These are phyloP conservation scores for Melikaiella ostensackeni DNA, from an alignment of 2,888 invertebrate species.

Conservation along the genomic window DNA sequence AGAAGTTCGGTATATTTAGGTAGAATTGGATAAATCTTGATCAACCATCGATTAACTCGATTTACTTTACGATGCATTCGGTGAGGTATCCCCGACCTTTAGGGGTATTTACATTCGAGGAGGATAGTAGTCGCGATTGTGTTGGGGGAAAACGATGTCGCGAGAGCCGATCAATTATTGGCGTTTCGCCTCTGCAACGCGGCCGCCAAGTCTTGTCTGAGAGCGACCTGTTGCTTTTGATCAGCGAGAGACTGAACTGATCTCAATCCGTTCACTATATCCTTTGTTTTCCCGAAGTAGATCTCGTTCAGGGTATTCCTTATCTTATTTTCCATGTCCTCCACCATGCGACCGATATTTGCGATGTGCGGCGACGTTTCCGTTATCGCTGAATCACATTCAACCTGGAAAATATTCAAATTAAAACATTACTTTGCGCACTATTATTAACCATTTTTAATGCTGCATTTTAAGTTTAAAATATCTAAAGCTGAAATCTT, in stretches of 20 bases:
- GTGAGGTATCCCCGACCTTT: conserved; percentile 1
- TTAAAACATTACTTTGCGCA: background rate
- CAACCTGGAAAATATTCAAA: conserved; percentile 82
- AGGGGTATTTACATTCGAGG: conserved; percentile 39
- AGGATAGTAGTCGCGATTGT: conserved; percentile 36
- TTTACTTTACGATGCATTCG: conserved; percentile 19
- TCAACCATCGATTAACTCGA: background rate
- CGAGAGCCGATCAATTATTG: conserved; percentile 77
- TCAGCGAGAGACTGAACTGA: conserved; percentile 91
- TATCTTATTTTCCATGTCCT: conserved; percentile 99
- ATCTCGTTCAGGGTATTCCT: conserved; percentile 98
- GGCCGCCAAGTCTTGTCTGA: conserved; percentile 91
- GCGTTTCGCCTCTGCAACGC: conserved; percentile 91
- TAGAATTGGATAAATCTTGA: conserved; percentile 25
- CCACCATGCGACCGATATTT: conserved; percentile 99
- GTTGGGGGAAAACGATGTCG: conserved; percentile 6
- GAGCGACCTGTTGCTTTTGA: conserved; percentile 88
- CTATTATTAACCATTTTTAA: no score
- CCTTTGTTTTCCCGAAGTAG: conserved; percentile 99
- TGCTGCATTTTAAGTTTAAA: no score
- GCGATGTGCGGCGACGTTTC: conserved; percentile 98
- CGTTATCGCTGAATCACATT: conserved; percentile 93
- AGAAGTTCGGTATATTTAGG: conserved; percentile 4
- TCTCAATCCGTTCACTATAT: conserved; percentile 96
- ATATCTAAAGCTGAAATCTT: no score